Evolutionary conservation across 1,140 invertebrate genomes (phyloP).

Genomic region (Drosophila orosa): DNA sequence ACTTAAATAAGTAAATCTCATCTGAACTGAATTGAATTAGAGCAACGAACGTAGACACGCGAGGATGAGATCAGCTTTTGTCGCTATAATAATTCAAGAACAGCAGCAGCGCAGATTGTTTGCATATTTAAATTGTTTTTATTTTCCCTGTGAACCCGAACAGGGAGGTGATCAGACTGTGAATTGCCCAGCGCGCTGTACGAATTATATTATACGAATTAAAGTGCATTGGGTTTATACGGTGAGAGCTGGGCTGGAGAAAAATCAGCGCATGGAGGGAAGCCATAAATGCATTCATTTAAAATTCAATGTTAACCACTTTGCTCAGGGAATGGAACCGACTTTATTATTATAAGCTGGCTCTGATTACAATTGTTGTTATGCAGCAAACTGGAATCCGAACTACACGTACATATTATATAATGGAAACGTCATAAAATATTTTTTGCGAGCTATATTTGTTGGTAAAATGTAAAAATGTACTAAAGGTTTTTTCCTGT

Average conservation of each 20-base stretch:
- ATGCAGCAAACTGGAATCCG: constrained; percentile 25
- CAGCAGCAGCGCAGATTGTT: constrained; percentile 21
- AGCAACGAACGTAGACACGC: constrained; percentile 22
- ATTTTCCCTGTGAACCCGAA: constrained; percentile 14
- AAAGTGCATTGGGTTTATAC: not conserved
- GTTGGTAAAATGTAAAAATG: not conserved
- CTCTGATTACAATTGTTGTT: constrained; percentile 50
- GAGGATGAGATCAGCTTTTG: constrained; percentile 29
- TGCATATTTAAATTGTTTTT: constrained; percentile 37
- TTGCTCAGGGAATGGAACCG: constrained; percentile 36
- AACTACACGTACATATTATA: constrained; percentile 11
- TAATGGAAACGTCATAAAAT: constrained; percentile 2
- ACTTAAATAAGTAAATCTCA: constrained; percentile 40
- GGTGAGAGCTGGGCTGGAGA: constrained; percentile 15
- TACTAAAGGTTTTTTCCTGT: not conserved
- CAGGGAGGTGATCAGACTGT: constrained; percentile 28
- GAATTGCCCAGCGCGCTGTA: constrained; percentile 17
- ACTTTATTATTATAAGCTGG: constrained; percentile 20
- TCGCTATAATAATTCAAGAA: constrained; percentile 38
- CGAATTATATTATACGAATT: constrained; percentile 16
- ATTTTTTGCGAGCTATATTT: not conserved
- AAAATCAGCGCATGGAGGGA: constrained; percentile 38
- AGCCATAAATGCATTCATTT: constrained; percentile 75
- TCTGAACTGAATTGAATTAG: constrained; percentile 51
- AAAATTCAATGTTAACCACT: constrained; percentile 75